These are phyloP conservation scores for Procambarus virginalis DNA, from an alignment of 1,140 invertebrate species.

Conservation along the genomic window DNA sequence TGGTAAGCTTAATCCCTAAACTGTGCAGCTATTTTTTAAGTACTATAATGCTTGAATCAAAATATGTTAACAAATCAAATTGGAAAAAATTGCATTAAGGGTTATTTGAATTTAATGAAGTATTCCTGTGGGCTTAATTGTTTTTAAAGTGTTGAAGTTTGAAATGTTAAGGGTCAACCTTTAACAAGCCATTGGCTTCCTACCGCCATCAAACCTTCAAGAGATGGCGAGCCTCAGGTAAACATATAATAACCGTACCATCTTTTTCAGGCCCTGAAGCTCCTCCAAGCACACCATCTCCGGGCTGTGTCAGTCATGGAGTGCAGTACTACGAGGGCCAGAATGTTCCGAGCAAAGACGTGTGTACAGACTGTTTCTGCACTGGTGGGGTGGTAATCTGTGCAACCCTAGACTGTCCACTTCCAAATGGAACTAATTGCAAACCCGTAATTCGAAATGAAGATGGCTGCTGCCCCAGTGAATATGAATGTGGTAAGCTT, in stretches of 20 bases:
- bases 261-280: background rate
- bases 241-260: too few relatives aligned
- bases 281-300: slow-evolving; percentile 15
- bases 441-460: slow-evolving; percentile 17
- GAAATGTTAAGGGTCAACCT: too few relatives aligned
- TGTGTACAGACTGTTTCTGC: slow-evolving; percentile 71
- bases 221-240: too few relatives aligned
- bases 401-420: slow-evolving; percentile 63
- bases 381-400: slow-evolving; percentile 68
- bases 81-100: too few relatives aligned
- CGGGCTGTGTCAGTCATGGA: slow-evolving; percentile 71
- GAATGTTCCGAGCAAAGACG: slow-evolving; percentile 70
- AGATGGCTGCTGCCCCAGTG: slow-evolving; percentile 59
- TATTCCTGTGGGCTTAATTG: too few relatives aligned
- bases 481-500: slow-evolving; percentile 67
- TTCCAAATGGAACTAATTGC: slow-evolving; percentile 64
- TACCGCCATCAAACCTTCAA: too few relatives aligned
- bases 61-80: too few relatives aligned
- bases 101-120: too few relatives aligned
- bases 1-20: slow-evolving; percentile 75
- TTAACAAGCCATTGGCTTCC: too few relatives aligned
- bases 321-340: slow-evolving; percentile 71
- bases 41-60: too few relatives aligned
- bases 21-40: too few relatives aligned
- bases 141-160: too few relatives aligned